Base-by-base conservation (phyloP, 1,140 invertebrate genomes). In the Pollicipes pollicipes region DNA sequence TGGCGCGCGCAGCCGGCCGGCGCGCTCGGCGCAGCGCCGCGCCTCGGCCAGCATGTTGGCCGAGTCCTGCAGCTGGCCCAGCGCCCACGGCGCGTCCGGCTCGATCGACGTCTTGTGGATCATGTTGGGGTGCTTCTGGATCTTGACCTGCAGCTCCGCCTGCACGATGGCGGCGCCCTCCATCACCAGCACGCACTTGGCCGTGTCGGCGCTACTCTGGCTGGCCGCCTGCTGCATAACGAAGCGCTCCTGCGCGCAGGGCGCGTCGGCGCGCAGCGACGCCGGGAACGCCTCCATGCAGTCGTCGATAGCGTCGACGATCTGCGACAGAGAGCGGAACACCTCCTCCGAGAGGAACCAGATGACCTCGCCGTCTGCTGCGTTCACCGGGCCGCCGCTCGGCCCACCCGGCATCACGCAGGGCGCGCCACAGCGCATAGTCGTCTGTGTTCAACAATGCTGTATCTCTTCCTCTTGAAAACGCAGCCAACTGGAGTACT, bases 91-190 rank as follows among this genome's bases (percentile, higher is more conserved):
- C n/a, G 27, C 27, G 28, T 66, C 64, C 28, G 64, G 27, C 27
- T 10, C 10, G 64, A 66, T 29, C 3, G 64, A 27, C n/a, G 64
- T 66, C 27, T 29, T 27, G 64, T 66, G 64, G 2, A 66, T 29
- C 10, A 24, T 29, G 28, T 66, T 66, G 27, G 64, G 64, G 28
- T 66, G 64, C 27, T 66, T 66, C 24, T 17, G 64, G 64, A 66
- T 66, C 64, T 66, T 66, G 64, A 66, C 28, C 64, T 66, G 64
- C 64, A 66, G 64, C 64, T 66, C 64, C 3, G 64, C 64, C 64
- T 66, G 64, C 64, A 66, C 64, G 10, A 66, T 3, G 28, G n/a
- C n/a, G 27, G 64, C n/a, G n/a, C 64, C 64, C 27, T 29, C 28
- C 64, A 66, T 27, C n/a, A 66, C 64, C 24, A 66, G 64, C 64